Base-by-base conservation (phyloP, 2,797 vertebrate species). In the Pseudochirops corinnae region DNA sequence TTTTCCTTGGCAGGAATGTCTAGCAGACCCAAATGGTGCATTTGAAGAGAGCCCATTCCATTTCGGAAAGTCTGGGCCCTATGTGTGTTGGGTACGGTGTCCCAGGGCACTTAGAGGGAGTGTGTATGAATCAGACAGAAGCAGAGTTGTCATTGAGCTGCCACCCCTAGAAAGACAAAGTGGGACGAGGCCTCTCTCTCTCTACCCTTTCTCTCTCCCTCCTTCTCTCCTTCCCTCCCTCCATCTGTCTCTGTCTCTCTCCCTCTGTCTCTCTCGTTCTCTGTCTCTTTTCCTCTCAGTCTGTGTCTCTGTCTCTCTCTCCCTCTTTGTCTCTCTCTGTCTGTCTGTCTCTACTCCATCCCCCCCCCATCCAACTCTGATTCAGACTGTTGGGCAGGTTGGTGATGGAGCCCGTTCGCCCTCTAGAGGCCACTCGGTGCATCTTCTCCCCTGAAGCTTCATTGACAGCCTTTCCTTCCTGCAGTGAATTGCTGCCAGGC, bases 1-100 rank as follows among this genome's bases (percentile, higher is more conserved):
- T 97, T 97, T 0, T 98, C 98, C 98, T 98, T 98, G 96, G 95
- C 96, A 24, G 55, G 67, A 93, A 21, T 55, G 93, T 95, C 56
- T 82, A 90, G 3, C 92, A 95, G 94, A 98, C 97, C 96, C 96
- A 97, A 97, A 94, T 93, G 82, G 95, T 94, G 94, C n/a, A 87
- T 62, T n/a, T 92, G 94, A 97, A 91, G 29, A 96, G 87, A 92
- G 52, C 28, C 50, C 24, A 39, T n/a, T 91, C 1, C 4, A 1
- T 92, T 90, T 93, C 93, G 93, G 67, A 93, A 91, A 91, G 46
- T 94, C 93, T 95, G 52, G 90, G 90, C 55, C 56, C n/a, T 92
- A 33, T 91, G 21, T 55, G 58, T 94, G 56, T 62, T 82, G 90
- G 92, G 53, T 28, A 39, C 28, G 16, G 12, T 33, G 57, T 82